These are phyloP conservation scores for Xyrauchen texanus DNA, from an alignment of 2,113 vertebrate species.

Conservation along the genomic window DNA sequence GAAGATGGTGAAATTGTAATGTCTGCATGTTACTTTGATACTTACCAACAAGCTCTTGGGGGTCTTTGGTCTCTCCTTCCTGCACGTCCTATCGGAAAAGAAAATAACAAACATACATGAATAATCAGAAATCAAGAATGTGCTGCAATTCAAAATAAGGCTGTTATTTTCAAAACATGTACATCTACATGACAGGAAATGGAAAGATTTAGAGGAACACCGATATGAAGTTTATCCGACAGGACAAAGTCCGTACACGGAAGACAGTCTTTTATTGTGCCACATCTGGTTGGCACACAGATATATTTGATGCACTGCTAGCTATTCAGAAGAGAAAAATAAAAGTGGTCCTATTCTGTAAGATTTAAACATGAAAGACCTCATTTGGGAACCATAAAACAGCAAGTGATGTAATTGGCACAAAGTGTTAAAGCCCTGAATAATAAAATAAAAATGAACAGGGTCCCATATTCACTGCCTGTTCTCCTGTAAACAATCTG, in stretches of 20 bases:
- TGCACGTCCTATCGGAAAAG: constrained; percentile 76
- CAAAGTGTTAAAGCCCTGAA: not conserved
- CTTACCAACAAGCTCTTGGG: constrained; percentile 95
- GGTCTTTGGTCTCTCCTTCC: constrained; percentile 88
- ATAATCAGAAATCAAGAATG: constrained; percentile 7
- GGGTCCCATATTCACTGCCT: constrained; percentile 62
- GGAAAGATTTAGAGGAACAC: no score
- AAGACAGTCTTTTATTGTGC: no score
- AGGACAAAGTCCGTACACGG: no score
- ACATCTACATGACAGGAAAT: no score
- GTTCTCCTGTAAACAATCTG: constrained; percentile 22
- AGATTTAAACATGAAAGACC: not conserved
- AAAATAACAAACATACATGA: no score
- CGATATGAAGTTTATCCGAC: no score
- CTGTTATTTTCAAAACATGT: no score
- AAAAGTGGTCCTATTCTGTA: no score
- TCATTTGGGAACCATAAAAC: not conserved
- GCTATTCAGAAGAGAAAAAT: no score
- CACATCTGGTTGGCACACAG: no score
- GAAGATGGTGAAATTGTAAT: not conserved
- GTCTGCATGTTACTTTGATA: not conserved
- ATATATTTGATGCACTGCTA: no score
- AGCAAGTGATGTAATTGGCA: not conserved
- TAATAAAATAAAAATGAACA: constrained; percentile 56
- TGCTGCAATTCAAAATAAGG: constrained; percentile 38